Conservation (phyloP, 2,113 vertebrate species). For the Falcunculus frontatus region DNA sequence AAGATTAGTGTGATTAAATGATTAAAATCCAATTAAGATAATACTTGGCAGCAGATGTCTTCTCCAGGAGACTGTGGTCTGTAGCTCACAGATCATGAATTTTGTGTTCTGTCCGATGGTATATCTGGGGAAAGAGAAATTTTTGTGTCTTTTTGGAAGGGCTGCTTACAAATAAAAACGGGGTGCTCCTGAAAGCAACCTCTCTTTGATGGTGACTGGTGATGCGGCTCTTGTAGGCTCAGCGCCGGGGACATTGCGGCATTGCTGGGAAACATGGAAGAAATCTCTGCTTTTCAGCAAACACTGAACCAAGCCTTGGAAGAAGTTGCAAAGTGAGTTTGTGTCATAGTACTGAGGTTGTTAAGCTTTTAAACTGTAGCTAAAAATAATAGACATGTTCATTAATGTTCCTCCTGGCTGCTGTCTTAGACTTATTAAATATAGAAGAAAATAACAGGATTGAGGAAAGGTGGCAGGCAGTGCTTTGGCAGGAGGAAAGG, state of each 20-base stretch:
- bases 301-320: slow-evolving; percentile 88
- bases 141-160: not conserved
- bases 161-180: not conserved
- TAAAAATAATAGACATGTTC: not conserved
- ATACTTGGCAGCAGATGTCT: slow-evolving; percentile 1
- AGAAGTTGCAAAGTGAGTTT: slow-evolving; percentile 91
- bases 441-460: not conserved
- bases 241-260: slow-evolving; percentile 78
- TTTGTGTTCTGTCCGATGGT: not conserved
- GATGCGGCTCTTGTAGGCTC: slow-evolving; percentile 73
- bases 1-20: slow-evolving; percentile 25
- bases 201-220: not conserved
- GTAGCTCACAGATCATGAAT: not conserved
- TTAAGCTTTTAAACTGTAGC: not conserved
- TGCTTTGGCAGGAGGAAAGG: not conserved
- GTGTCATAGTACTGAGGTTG: not conserved
- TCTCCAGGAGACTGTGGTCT: not conserved
- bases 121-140: not conserved
- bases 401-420: not conserved
- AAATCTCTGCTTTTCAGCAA: slow-evolving; percentile 92
- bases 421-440: slow-evolving; percentile 7
- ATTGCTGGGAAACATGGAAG: slow-evolving; percentile 91
- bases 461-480: not conserved
- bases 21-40: slow-evolving; percentile 51
- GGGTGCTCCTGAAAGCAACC: not conserved